These are phyloP conservation scores for Vollenhovia emeryi DNA, from an alignment of 1,140 invertebrate species.

Conservation along the genomic window DNA sequence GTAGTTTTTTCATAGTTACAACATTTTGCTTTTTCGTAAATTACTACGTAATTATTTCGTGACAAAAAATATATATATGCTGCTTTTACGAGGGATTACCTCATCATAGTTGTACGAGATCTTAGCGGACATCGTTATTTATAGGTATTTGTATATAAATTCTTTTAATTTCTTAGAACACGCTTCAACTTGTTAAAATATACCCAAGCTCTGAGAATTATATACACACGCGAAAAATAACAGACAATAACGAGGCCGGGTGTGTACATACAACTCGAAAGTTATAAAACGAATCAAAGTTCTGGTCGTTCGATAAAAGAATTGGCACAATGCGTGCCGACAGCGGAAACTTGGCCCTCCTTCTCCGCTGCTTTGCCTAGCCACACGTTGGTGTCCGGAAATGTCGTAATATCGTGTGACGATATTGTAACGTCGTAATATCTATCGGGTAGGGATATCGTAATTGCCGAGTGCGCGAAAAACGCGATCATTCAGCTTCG, in stretches of 20 bases:
- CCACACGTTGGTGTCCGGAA: background rate
- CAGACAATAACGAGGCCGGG: background rate
- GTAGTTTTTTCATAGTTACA: too few species aligned
- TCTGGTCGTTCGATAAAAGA: background rate
- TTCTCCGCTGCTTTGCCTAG: background rate
- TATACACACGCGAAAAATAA: background rate
- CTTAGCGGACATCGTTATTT: background rate
- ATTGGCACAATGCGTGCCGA: background rate
- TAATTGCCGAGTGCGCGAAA: conserved; percentile 38
- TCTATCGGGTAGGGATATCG: conserved; percentile 21
- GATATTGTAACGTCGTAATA: conserved; percentile 46
- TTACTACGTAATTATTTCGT: background rate
- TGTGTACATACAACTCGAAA: background rate
- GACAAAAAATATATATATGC: background rate
- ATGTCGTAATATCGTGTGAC: conserved; percentile 31
- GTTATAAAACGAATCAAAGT: background rate
- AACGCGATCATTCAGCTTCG: conserved; percentile 36
- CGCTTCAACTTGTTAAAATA: background rate
- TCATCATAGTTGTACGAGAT: background rate
- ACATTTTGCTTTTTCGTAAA: background rate
- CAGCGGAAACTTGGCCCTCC: background rate
- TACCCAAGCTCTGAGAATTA: background rate
- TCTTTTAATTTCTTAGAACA: conserved; percentile 8
- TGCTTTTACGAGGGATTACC: background rate
- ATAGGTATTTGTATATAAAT: background rate